phyloP scores from a whole-genome alignment of 2,113 vertebrate genomes.

The Podiceps cristatus region DNA sequence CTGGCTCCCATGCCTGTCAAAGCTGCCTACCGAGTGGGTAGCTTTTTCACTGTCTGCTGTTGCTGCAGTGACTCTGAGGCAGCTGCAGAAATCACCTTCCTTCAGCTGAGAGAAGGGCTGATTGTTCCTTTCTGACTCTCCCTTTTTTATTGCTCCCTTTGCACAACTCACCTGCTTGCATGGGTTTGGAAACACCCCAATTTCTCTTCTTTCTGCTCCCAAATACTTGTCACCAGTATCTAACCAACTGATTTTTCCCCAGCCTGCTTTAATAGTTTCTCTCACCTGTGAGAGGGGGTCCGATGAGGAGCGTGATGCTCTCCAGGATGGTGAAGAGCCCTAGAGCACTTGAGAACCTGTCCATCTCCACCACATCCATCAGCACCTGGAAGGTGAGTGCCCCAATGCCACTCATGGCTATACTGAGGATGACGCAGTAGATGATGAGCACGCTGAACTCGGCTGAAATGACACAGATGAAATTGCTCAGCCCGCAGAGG shows the following conservation, averaged over 20 bases:
- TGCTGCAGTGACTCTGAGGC: not conserved
- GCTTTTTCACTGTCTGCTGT: not conserved
- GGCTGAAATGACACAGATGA: slow-evolving; percentile 81
- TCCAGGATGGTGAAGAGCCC: slow-evolving; percentile 90
- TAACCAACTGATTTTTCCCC: not conserved
- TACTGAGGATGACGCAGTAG: slow-evolving; percentile 83
- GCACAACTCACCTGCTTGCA: not conserved
- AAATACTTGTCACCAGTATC: not conserved
- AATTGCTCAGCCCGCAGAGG: slow-evolving; percentile 89
- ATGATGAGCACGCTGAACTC: slow-evolving; percentile 79
- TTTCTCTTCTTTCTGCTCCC: not conserved
- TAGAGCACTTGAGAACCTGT: slow-evolving; percentile 88
- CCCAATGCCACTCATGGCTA: slow-evolving; percentile 89
- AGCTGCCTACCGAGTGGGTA: not conserved
- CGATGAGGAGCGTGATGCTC: slow-evolving; percentile 85
- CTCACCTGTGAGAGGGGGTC: slow-evolving; percentile 91
- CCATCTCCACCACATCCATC: slow-evolving; percentile 93
- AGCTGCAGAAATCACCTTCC: not conserved
- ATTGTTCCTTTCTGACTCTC: not conserved
- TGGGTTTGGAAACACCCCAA: not conserved
- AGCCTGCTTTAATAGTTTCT: not conserved
- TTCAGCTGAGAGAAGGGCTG: not conserved
- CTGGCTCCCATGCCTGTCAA: not conserved
- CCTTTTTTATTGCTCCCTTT: not conserved
- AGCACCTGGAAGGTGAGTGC: slow-evolving; percentile 90